phyloP scores from a whole-genome alignment of 2,888 invertebrate species.

The Eurytoma adleriae region DNA sequence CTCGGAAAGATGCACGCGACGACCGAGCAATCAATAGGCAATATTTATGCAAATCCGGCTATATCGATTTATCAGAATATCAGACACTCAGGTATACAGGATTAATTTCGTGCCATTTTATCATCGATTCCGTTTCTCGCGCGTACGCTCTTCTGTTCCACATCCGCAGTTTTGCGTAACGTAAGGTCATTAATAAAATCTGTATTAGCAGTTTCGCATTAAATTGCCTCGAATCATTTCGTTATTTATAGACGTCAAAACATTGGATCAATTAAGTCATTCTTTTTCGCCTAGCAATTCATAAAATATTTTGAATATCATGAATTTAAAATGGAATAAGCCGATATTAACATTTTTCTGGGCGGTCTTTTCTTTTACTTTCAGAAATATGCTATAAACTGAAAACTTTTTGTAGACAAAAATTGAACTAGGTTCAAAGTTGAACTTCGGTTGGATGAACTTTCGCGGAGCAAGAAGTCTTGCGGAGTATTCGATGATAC shows the following conservation, averaged over 20 bases:
- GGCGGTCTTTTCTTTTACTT: too few relatives aligned
- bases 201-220: too few relatives aligned
- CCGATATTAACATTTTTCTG: too few relatives aligned
- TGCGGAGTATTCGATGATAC: too few relatives aligned
- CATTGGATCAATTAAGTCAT: slow-evolving; percentile 2
- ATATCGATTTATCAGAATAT: slow-evolving; percentile 45
- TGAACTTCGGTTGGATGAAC: too few relatives aligned
- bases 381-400: too few relatives aligned
- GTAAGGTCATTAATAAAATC: not conserved
- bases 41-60: slow-evolving; percentile 47
- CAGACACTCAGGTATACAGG: not conserved
- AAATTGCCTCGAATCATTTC: slow-evolving; percentile 14
- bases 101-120: slow-evolving; percentile 35
- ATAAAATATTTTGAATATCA: too few relatives aligned
- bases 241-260: not conserved
- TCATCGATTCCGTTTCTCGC: not conserved
- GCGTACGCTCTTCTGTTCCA: not conserved
- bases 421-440: too few relatives aligned
- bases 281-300: too few relatives aligned
- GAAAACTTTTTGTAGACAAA: too few relatives aligned
- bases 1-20: slow-evolving; percentile 30
- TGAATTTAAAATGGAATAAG: too few relatives aligned
- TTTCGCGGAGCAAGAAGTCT: too few relatives aligned
- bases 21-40: slow-evolving; percentile 23
- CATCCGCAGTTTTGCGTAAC: slow-evolving; percentile 3